Evolutionary conservation across 1,140 invertebrate genomes (phyloP), one percentile per base, ranked within the genome.

Genomic region (Pachyrhynchus sulphureomaculatus): DNA sequence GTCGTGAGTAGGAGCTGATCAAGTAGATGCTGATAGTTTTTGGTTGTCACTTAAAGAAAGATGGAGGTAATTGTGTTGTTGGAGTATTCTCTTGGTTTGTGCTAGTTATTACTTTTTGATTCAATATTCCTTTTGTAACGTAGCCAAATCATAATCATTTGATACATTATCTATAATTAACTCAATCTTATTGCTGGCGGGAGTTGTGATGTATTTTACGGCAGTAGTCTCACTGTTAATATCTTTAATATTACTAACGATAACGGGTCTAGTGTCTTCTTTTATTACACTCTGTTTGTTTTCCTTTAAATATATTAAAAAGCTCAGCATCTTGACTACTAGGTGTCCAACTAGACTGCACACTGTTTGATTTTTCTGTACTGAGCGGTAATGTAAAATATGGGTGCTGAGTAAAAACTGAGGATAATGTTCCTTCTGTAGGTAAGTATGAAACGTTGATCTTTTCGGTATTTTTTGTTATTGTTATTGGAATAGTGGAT

Each of bases 1-100:
- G 70, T 72, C 4, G 71, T 71, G 8, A 66, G 60, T 24, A 72
- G 37, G 4, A 73, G 41, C 47, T 72, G 62, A 45, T 71, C 54
- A 8, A 69, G 49, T 10, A 65, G 13, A 57, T 3, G 67, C 49
- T n/a, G 63, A 60, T 20, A 55, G 9, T 32, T 55, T 65, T 15
- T 65, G 49, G 8, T 59, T 51, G 6, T 60, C 21, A 26, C 41
- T 56, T 24, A 61, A 23, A 17, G 58, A 52, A 18, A 20, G 53
- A 18, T 0, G 58, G 48, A 12, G 58, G 58, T 24, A 61, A 13
- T 24, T 44, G 44, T 0, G 58, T 61, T 24, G 15, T 37, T 18
- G 4, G 0, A 20, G 44, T 6, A 45, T 20, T 56, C 29, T 20
- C 13, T 9, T n/a, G 9, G 33, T 12, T 29, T 17, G 53, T 44